Base-by-base conservation (phyloP, 1,140 invertebrate species). In the Temnothorax curvispinosus region DNA sequence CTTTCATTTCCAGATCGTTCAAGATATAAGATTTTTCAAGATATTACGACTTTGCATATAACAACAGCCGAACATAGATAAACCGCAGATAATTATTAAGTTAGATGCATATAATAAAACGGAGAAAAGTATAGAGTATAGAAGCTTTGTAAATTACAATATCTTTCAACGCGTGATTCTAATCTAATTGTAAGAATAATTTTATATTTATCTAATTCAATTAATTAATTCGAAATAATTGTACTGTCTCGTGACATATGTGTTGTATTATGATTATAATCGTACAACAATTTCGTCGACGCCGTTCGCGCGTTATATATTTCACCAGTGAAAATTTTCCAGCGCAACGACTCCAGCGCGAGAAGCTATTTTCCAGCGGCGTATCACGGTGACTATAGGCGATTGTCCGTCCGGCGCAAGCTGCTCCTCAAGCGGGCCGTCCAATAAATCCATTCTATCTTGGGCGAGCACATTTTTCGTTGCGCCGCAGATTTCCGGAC, bases 401-500 rank as follows among this genome's bases (percentile, higher is more conserved):
- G 80, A 84, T 84, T 84, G 80, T 84, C 80, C 80, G 69, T 84
- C 69, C 32, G 69, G 18, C 41, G 69, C 54, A 84, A 84, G 80
- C 80, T 74, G 67, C 69, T 82, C 2, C 52, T 82, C 67, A 82
- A 82, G 50, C 80, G 41, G 69, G 27, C 54, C 80, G 38, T 84
- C 80, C 69, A 75, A 84, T 84, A 84, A 84, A 84, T 84, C 56
- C 80, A 38, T 84, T 84, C 69, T 84, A 82, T 84, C 80, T 84
- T 27, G 41, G 44, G 44, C 69, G 54, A 75, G 80, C 80, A 84
- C 69, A 75, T 84, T 84, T 84, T 75, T 84, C 80, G 69, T 69
- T 84, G 54, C 69, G 54, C 69, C 69, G 41, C 80, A 84, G 80
- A 82, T 60, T 74, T 84, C 54, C 52, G 56, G 27, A 4, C 44